Conservation (phyloP, 2,113 vertebrate species). For the western clawed frog (Xenopus tropicalis) region DNA sequence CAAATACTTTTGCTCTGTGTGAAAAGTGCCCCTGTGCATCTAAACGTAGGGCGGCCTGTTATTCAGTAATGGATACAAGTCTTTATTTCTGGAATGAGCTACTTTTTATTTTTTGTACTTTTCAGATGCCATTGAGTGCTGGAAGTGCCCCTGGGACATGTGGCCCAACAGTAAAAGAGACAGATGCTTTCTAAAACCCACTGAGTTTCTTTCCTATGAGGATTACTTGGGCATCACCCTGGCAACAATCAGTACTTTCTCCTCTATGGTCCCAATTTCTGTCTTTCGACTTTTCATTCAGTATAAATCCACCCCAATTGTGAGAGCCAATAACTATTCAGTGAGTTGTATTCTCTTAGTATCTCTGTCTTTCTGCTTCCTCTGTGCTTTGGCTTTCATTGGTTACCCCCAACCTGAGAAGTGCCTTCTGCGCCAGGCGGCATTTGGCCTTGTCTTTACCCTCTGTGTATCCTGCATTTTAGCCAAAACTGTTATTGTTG, state of each 20-base stretch:
- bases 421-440: conserved; percentile 34
- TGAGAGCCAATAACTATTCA: conserved; percentile 24
- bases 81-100: too few relatives aligned
- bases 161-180: conserved; percentile 9
- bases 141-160: conserved; percentile 49
- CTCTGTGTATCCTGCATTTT: conserved; percentile 33
- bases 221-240: conserved; percentile 6
- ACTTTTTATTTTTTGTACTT: neutral
- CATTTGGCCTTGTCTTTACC: conserved; percentile 37
- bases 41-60: too few relatives aligned
- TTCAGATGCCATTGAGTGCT: conserved; percentile 52
- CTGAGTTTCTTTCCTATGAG: conserved; percentile 7
- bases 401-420: conserved; percentile 4
- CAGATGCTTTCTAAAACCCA: conserved; percentile 2
- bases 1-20: too few relatives aligned
- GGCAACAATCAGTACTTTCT: neutral
- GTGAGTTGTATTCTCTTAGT: conserved; percentile 43
- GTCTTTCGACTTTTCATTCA: conserved; percentile 8
- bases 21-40: too few relatives aligned
- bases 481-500: conserved; percentile 16
- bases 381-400: conserved; percentile 43
- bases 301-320: conserved; percentile 22
- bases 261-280: neutral
- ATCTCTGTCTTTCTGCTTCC: conserved; percentile 22
- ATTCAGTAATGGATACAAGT: too few relatives aligned